Evolutionary conservation across 2,113 vertebrate genomes (phyloP).

Genomic region (Epinephelus moara): DNA sequence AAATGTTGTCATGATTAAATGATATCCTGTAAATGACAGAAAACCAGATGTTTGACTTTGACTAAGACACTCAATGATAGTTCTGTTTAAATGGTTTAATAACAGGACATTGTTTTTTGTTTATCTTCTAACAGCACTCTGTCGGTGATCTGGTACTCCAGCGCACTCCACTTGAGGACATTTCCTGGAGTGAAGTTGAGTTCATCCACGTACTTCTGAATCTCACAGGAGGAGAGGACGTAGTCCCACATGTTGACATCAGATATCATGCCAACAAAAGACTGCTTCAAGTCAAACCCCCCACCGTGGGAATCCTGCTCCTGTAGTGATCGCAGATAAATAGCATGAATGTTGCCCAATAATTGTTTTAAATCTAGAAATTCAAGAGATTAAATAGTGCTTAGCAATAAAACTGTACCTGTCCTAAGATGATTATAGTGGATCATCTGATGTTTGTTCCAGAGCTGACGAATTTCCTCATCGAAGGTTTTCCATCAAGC

Average conservation of each 20-base stretch:
- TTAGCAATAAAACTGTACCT: slow-evolving; percentile 49
- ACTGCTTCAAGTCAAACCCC: slow-evolving; percentile 55
- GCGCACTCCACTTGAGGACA: slow-evolving; percentile 71
- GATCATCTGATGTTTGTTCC: slow-evolving; percentile 23
- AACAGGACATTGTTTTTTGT: not conserved
- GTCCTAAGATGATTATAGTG: slow-evolving; percentile 64
- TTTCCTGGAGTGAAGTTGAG: slow-evolving; percentile 71
- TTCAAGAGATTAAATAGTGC: not conserved
- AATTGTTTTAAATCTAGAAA: not conserved
- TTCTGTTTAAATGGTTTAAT: slow-evolving; percentile 9
- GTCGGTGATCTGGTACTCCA: slow-evolving; percentile 54
- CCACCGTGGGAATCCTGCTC: slow-evolving; percentile 72
- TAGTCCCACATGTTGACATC: slow-evolving; percentile 78
- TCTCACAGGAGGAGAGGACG: slow-evolving; percentile 65
- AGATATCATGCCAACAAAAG: slow-evolving; percentile 66
- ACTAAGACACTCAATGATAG: no score
- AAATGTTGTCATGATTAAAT: no score
- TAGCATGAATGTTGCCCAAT: not conserved
- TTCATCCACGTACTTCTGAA: slow-evolving; percentile 44
- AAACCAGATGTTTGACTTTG: no score
- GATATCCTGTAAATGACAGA: no score
- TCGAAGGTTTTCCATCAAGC: slow-evolving; percentile 55
- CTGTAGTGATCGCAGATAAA: slow-evolving; percentile 11
- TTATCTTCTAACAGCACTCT: slow-evolving; percentile 61
- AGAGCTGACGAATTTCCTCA: slow-evolving; percentile 1